Percentiles rank a stretch among this genome's conserved stretches.
These are phyloP conservation scores for Agrilus biguttatus DNA, from an alignment of 2,888 invertebrate genomes.

Conservation along the genomic window DNA sequence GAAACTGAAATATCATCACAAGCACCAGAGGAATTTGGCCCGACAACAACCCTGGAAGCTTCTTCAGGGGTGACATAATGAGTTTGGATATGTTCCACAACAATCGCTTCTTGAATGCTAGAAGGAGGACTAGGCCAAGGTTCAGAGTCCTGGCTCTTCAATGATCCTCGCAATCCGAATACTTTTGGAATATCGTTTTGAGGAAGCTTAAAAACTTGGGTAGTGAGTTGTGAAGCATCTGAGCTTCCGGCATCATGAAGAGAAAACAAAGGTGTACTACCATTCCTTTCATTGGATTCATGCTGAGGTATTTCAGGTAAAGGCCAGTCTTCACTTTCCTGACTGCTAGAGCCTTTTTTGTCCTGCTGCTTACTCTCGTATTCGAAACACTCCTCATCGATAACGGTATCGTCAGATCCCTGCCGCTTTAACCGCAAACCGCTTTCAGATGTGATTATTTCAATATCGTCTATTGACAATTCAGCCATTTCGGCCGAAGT, in stretches of 20 bases:
- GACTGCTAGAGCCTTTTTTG: conserved; percentile 43
- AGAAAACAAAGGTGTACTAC: conserved; percentile 17
- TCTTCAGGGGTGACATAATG: conserved; percentile 70
- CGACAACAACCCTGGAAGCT: conserved; percentile 61
- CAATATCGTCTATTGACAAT: conserved; percentile 55
- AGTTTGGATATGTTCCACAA: conserved; percentile 64
- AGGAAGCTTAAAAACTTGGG: conserved; percentile 28
- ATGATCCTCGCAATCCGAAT: conserved; percentile 27
- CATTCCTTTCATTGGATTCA: conserved; percentile 18
- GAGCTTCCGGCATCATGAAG: conserved; percentile 30
- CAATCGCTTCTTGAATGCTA: conserved; percentile 50
- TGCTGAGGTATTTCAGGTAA: conserved; percentile 50
- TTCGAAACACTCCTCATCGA: conserved; percentile 30
- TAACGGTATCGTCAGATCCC: conserved; percentile 32
- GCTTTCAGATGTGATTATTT: conserved; percentile 31
- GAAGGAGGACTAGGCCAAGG: conserved; percentile 75
- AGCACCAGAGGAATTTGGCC: conserved; percentile 42
- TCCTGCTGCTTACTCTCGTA: conserved; percentile 17
- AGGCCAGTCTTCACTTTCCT: conserved; percentile 59
- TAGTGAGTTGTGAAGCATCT: conserved; percentile 29
- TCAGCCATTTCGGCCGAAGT: conserved; percentile 78
- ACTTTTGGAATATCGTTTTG: conserved; percentile 26
- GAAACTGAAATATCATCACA: conserved; percentile 47
- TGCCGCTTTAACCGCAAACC: conserved; percentile 27
- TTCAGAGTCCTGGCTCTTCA: conserved; percentile 50